A percentile compares a stretch with the other conserved stretches of the same genome.
These are phyloP conservation scores for Rhynchonycteris naso DNA, from an alignment of 2,797 vertebrate species.

Conservation along the genomic window DNA sequence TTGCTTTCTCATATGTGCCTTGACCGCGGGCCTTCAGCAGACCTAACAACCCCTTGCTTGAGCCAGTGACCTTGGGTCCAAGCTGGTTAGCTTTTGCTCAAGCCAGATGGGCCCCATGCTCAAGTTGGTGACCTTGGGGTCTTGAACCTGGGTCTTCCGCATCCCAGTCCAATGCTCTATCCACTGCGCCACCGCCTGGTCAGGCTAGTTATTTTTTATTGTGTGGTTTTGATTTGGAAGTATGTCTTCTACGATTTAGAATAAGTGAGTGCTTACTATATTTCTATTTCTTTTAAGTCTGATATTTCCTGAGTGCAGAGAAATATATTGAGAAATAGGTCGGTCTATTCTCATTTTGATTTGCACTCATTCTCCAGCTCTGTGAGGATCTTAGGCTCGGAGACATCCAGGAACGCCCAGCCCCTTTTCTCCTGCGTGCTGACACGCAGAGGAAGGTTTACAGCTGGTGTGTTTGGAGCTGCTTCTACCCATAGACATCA, in stretches of 20 bases:
- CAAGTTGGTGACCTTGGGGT: too few species aligned
- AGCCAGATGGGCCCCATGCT: too few species aligned
- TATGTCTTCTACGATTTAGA: constrained; percentile 50
- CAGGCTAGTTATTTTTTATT: not conserved
- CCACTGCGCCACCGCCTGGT: too few species aligned
- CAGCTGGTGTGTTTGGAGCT: not conserved
- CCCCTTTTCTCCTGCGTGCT: constrained; percentile 24
- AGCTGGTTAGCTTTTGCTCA: too few species aligned
- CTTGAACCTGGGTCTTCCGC: too few species aligned
- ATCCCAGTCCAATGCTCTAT: too few species aligned
- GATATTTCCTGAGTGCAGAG: constrained; percentile 48
- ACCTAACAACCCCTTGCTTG: too few species aligned
- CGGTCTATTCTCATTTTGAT: not conserved
- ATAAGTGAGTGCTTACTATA: not conserved
- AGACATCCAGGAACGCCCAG: not conserved
- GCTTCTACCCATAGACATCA: not conserved
- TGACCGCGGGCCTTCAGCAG: too few species aligned
- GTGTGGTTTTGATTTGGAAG: constrained; percentile 44
- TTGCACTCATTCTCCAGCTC: not conserved
- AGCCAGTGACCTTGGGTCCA: too few species aligned
- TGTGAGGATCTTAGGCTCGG: not conserved
- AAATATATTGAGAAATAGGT: constrained; percentile 46
- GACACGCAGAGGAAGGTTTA: not conserved
- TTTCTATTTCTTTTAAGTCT: constrained; percentile 37
- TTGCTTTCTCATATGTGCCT: too few species aligned